phyloP scores from a whole-genome alignment of 2,797 vertebrate genomes.

The Hylomyscus alleni region DNA sequence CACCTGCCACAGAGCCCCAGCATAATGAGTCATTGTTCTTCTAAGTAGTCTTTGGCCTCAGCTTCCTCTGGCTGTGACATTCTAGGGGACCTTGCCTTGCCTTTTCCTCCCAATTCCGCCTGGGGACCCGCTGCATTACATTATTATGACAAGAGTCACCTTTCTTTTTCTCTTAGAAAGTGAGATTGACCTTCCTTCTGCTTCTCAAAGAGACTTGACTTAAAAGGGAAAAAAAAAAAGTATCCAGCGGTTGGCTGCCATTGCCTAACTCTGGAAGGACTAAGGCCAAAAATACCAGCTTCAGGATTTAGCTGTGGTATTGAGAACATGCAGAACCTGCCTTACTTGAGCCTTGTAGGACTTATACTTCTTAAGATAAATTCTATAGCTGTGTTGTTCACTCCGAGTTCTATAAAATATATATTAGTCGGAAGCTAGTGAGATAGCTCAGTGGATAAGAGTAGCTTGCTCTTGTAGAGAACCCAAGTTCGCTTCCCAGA shows the following conservation, averaged over 20 bases:
- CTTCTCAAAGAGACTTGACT: constrained; percentile 56
- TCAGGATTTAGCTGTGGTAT: not conserved
- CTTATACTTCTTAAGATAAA: not conserved
- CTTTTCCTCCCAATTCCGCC: constrained; percentile 7
- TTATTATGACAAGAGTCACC: constrained; percentile 67
- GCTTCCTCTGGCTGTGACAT: constrained; percentile 36
- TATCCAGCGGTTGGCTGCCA: not conserved
- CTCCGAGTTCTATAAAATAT: not conserved
- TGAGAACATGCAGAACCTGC: rapidly evolving
- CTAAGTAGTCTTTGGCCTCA: not conserved
- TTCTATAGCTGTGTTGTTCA: rapidly evolving
- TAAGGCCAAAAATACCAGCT: not conserved
- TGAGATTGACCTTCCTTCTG: constrained; percentile 69
- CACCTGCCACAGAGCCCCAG: not conserved
- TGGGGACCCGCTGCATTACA: constrained; percentile 19
- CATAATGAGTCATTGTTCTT: constrained; percentile 67
- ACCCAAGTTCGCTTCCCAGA: not conserved
- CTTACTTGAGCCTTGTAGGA: rapidly evolving
- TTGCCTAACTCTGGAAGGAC: not conserved
- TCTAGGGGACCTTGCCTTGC: constrained; percentile 56
- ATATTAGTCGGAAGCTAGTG: not conserved
- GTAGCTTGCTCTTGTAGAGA: not conserved
- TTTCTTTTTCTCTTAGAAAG: constrained; percentile 61
- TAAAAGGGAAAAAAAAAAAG: not conserved
- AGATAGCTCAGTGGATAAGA: not conserved